phyloP scores from a whole-genome alignment of 2,888 invertebrate species.

The Ramazzottius varieornatus region DNA sequence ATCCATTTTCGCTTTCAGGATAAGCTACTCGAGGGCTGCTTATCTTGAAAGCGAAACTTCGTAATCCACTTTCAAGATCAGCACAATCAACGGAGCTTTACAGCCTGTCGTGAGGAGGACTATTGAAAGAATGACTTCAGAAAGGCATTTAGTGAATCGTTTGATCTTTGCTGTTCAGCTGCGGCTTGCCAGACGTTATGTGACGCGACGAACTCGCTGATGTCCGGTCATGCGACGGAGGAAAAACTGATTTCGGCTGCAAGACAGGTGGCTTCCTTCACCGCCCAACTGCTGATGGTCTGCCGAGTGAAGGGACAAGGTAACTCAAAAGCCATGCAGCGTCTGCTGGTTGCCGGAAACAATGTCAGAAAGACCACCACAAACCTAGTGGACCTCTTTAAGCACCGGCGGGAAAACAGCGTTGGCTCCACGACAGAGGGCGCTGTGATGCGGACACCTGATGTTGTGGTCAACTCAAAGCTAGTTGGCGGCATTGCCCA shows the following conservation, averaged over 20 bases:
- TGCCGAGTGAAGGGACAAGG: background rate
- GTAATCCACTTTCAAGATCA: no score
- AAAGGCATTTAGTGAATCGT: no score
- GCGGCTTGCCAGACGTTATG: background rate
- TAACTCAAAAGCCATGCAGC: background rate
- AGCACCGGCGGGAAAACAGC: background rate
- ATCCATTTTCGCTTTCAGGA: no score
- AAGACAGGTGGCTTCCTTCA: background rate
- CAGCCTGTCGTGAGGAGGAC: no score
- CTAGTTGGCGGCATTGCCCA: conserved; percentile 22
- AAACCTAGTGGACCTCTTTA: background rate
- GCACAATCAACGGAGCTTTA: no score
- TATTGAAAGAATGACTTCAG: no score
- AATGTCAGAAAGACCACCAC: background rate
- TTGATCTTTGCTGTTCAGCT: background rate
- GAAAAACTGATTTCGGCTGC: background rate
- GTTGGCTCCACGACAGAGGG: background rate
- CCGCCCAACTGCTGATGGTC: background rate
- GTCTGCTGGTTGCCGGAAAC: background rate
- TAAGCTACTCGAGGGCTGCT: no score
- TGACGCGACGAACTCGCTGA: background rate
- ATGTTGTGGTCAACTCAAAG: conserved; percentile 16
- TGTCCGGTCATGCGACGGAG: background rate
- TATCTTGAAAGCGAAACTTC: no score
- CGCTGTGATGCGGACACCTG: background rate